Conservation (phyloP, 1,140 invertebrate genomes). For the Antheraea mylitta region DNA sequence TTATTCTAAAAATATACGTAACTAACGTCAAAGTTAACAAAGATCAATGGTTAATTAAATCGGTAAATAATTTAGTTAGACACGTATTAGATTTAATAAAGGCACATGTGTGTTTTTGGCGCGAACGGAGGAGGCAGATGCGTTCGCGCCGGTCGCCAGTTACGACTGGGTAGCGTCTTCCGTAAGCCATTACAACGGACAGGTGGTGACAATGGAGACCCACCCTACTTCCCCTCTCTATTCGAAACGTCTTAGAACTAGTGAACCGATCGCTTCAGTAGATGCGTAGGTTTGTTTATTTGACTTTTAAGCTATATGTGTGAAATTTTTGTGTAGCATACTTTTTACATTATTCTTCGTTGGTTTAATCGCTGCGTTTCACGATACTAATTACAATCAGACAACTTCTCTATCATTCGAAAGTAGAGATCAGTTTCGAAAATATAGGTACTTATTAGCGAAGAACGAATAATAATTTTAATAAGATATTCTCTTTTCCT, state of each 20-base stretch:
- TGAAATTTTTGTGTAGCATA: background rate
- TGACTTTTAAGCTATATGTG: background rate
- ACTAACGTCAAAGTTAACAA: background rate
- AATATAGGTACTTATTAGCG: too few species aligned
- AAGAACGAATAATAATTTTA: too few species aligned
- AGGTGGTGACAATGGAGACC: slow-evolving; percentile 67
- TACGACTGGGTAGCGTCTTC: slow-evolving; percentile 57
- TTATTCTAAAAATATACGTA: background rate
- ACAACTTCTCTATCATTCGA: too few species aligned
- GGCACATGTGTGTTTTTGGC: slow-evolving; percentile 37
- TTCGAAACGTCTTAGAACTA: background rate
- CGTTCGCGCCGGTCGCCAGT: slow-evolving; percentile 46
- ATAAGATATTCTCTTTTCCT: too few species aligned
- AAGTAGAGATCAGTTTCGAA: too few species aligned
- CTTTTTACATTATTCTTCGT: background rate
- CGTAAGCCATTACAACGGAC: slow-evolving; percentile 64
- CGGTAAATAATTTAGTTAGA: background rate
- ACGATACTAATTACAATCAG: too few species aligned
- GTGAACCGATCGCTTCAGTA: background rate
- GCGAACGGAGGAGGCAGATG: slow-evolving; percentile 57
- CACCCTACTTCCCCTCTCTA: slow-evolving; percentile 62
- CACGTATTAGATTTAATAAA: too few species aligned
- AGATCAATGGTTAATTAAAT: background rate
- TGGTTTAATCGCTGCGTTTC: too few species aligned
- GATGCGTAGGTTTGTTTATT: background rate